Evolutionary conservation across 2,888 invertebrate genomes (phyloP).

Genomic region (Drosophila putrida): DNA sequence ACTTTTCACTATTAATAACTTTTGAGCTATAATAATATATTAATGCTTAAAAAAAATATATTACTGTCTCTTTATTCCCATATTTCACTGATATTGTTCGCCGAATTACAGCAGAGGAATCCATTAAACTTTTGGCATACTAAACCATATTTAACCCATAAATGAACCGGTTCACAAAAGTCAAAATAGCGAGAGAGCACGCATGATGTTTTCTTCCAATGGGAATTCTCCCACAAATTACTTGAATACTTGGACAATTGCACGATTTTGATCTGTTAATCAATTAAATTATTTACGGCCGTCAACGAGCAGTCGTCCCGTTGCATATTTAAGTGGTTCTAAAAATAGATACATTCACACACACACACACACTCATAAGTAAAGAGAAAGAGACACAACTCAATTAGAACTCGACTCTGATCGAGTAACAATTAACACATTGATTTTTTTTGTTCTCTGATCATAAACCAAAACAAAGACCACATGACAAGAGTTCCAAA

Average conservation of each 20-base stretch:
- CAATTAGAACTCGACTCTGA: constrained; percentile 37
- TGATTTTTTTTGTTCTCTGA: constrained; percentile 1
- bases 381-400: constrained; percentile 5
- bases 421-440: constrained; percentile 47
- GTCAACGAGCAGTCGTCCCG: constrained; percentile 30
- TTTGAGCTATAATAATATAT: too few relatives aligned
- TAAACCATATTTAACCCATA: constrained; percentile 19
- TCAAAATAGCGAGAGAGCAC: background rate
- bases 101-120: background rate
- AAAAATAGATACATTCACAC: constrained; percentile 45
- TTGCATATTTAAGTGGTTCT: constrained; percentile 52
- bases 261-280: constrained; percentile 50
- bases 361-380: constrained; percentile 1
- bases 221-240: background rate
- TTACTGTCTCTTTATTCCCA: too few relatives aligned
- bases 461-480: constrained; percentile 39
- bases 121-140: background rate
- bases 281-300: constrained; percentile 57
- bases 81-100: background rate
- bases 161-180: constrained; percentile 18
- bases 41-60: too few relatives aligned
- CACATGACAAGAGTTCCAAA: constrained; percentile 43
- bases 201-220: constrained; percentile 2
- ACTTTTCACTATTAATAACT: too few relatives aligned
- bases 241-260: constrained; percentile 19